phyloP scores from a whole-genome alignment of 2,888 invertebrate species.

The Hydropsyche betteni region DNA sequence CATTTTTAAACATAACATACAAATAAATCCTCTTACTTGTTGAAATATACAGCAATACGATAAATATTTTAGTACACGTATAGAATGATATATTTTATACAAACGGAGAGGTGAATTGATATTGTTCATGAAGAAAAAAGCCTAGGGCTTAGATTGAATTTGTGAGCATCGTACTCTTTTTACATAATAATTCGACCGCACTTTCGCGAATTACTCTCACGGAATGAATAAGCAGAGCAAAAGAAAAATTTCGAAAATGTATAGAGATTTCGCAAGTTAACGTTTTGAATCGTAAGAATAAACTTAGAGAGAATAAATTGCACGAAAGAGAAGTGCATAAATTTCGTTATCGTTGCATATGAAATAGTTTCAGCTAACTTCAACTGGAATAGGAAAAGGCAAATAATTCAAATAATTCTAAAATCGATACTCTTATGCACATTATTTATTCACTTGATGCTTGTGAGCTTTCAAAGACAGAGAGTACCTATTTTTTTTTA shows the following conservation, averaged over 20 bases:
- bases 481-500: neutral
- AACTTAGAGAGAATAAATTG: slow-evolving; percentile 10
- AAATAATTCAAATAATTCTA: too few species aligned
- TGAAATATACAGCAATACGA: neutral
- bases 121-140: neutral
- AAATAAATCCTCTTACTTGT: neutral
- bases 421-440: too few species aligned
- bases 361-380: too few species aligned
- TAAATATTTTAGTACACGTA: neutral
- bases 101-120: too few species aligned
- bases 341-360: too few species aligned
- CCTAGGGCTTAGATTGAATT: neutral
- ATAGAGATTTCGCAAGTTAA: slow-evolving; percentile 6
- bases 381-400: too few species aligned
- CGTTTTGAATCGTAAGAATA: neutral
- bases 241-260: neutral
- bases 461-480: too few species aligned
- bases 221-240: neutral
- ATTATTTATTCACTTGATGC: too few species aligned
- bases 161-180: neutral
- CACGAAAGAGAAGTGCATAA: neutral
- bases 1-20: too few species aligned
- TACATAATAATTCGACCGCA: slow-evolving; percentile 17
- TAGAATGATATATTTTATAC: too few species aligned
- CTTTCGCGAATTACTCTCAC: neutral